Percentiles rank a stretch among this genome's conserved stretches.
Conservation (phyloP, 2,797 vertebrate species). For the Melanotaenia trifasciata region DNA sequence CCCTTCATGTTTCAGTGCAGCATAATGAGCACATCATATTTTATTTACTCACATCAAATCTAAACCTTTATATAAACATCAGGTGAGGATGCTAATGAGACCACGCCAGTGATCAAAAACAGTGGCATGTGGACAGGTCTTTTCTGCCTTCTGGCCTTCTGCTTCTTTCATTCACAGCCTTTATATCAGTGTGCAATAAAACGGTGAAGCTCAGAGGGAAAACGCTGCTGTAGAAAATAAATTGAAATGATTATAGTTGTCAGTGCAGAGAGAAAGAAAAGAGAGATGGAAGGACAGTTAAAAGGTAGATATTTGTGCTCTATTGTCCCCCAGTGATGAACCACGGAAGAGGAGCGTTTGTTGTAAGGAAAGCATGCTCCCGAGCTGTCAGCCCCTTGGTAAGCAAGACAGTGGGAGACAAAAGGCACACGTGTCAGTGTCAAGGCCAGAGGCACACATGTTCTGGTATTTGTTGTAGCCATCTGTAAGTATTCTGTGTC, state of each 20-base stretch:
- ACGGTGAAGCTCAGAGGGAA: slow-evolving; percentile 16
- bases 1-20: background rate
- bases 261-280: slow-evolving; percentile 30
- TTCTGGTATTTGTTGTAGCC: too few relatives aligned
- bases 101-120: slow-evolving; percentile 27
- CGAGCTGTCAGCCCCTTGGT: slow-evolving; percentile 60
- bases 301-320: slow-evolving; percentile 50
- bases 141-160: slow-evolving; percentile 7
- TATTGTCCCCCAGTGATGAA: slow-evolving; percentile 51
- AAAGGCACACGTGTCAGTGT: slow-evolving; percentile 53
- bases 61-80: slow-evolving; percentile 19
- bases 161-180: slow-evolving; percentile 31
- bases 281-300: slow-evolving; percentile 40
- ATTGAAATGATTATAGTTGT: slow-evolving; percentile 56
- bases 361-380: slow-evolving; percentile 61
- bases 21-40: background rate
- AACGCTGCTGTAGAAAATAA: slow-evolving; percentile 38
- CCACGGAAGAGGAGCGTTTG: slow-evolving; percentile 57
- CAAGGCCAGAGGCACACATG: slow-evolving; percentile 38
- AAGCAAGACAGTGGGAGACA: slow-evolving; percentile 66
- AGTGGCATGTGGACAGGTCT: slow-evolving; percentile 9
- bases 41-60: background rate
- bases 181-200: slow-evolving; percentile 43
- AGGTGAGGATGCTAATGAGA: background rate
- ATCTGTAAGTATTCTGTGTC: background rate